phyloP scores from a whole-genome alignment of 2,888 invertebrate species.

The Meghimatium bilineatum region DNA sequence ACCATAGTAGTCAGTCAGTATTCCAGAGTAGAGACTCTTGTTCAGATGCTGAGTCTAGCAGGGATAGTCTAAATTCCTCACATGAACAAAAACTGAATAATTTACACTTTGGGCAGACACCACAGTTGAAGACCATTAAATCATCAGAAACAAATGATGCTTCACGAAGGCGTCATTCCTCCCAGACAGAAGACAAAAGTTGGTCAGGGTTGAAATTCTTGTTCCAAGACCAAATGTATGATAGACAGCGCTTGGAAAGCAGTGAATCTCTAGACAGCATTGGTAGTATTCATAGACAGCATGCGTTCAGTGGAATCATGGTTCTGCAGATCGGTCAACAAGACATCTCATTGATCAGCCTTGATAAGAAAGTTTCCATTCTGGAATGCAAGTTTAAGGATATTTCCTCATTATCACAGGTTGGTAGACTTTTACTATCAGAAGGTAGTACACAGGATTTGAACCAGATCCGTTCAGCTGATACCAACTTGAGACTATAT shows the following conservation, averaged over 20 bases:
- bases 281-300: not conserved
- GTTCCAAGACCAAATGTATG: not conserved
- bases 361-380: conserved; percentile 92
- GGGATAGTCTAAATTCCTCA: conserved; percentile 6
- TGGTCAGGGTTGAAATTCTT: not conserved
- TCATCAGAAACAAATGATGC: not conserved
- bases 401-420: conserved; percentile 90
- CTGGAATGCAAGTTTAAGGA: conserved; percentile 92
- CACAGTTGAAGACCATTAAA: not conserved
- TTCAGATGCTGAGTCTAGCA: conserved; percentile 13
- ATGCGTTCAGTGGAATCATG: conserved; percentile 86
- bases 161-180: conserved; percentile 31
- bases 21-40: not conserved
- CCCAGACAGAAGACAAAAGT: conserved; percentile 1
- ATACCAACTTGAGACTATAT: too few relatives aligned
- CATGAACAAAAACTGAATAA: not conserved
- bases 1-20: not conserved
- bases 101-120: not conserved
- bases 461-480: too few relatives aligned
- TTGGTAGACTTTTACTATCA: conserved; percentile 69
- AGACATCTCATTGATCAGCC: conserved; percentile 92
- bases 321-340: conserved; percentile 90
- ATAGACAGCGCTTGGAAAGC: conserved; percentile 19
- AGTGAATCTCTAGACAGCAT: conserved; percentile 31
- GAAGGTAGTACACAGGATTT: too few relatives aligned